Percentiles rank a stretch among this genome's conserved stretches.
phyloP scores from a whole-genome alignment of 2,113 vertebrate species.

The Trochalopteron elliotii region DNA sequence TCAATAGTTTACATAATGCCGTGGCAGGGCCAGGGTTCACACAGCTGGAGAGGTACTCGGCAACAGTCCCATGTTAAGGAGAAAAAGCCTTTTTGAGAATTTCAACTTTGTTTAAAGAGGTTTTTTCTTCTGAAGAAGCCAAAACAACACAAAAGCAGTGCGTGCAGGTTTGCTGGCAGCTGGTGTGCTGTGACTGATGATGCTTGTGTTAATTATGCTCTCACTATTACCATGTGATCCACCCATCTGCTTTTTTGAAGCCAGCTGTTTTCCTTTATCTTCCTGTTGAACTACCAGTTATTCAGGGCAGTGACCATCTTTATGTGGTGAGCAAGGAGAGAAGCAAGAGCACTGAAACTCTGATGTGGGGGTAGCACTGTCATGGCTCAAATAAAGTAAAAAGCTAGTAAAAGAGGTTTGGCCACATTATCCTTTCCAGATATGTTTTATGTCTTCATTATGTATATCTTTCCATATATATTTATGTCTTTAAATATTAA shows the following conservation, averaged over 20 bases:
- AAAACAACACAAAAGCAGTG: conserved; percentile 28
- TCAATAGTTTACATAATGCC: conserved; percentile 62
- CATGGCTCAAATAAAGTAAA: background rate
- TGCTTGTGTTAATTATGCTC: conserved; percentile 64
- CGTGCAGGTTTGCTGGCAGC: conserved; percentile 62
- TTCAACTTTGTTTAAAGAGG: conserved; percentile 30
- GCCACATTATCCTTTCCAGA: background rate
- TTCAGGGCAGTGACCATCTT: conserved; percentile 13
- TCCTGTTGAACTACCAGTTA: conserved; percentile 41
- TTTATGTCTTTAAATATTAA: background rate
- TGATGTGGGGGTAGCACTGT: background rate
- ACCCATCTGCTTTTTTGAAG: conserved; percentile 60
- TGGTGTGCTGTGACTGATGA: conserved; percentile 62
- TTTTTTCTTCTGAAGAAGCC: conserved; percentile 15
- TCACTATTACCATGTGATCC: conserved; percentile 59
- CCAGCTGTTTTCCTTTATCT: conserved; percentile 63
- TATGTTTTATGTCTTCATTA: background rate
- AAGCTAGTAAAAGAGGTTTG: background rate
- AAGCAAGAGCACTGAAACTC: background rate
- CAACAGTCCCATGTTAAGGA: background rate
- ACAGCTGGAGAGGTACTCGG: conserved; percentile 48
- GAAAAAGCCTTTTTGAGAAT: conserved; percentile 45
- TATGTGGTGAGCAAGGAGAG: background rate
- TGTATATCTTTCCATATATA: background rate
- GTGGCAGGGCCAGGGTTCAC: conserved; percentile 49